Evolutionary conservation across 2,797 vertebrate genomes (phyloP).

Genomic region (Brotula barbata): DNA sequence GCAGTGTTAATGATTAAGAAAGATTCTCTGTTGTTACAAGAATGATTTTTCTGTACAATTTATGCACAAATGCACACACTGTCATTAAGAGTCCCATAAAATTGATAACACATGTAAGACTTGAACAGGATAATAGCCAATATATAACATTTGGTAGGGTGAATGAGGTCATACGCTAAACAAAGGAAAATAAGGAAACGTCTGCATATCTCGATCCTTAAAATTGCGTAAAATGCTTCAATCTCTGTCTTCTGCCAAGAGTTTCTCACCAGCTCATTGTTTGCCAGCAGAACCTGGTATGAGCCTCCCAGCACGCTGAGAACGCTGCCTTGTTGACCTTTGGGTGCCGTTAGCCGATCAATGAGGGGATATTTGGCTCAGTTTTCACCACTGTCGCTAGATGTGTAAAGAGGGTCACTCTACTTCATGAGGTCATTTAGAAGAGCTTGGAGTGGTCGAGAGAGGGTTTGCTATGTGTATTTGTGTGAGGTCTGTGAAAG

Average conservation of each 20-base stretch:
- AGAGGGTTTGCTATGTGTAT: conserved; percentile 21
- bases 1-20: too few species aligned
- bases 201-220: too few species aligned
- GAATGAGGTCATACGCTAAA: too few species aligned
- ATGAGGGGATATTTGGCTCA: conserved; percentile 68
- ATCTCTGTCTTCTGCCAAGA: too few species aligned
- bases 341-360: conserved; percentile 64
- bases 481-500: conserved; percentile 37
- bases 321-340: conserved; percentile 74
- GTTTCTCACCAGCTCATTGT: conserved; percentile 48
- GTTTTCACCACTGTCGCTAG: conserved; percentile 51
- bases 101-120: too few species aligned
- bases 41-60: too few species aligned
- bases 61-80: too few species aligned
- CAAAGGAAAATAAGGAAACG: neutral
- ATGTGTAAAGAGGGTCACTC: conserved; percentile 60
- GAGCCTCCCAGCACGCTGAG: conserved; percentile 54
- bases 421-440: conserved; percentile 61
- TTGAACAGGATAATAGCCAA: too few species aligned
- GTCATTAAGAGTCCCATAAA: too few species aligned
- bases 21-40: too few species aligned
- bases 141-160: too few species aligned
- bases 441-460: conserved; percentile 60
- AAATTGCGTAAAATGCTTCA: conserved; percentile 40
- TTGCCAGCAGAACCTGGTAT: conserved; percentile 34